A percentile compares a stretch with the other conserved stretches of the same genome.
phyloP scores from a whole-genome alignment of 2,113 vertebrate genomes.

The Lagopus muta region DNA sequence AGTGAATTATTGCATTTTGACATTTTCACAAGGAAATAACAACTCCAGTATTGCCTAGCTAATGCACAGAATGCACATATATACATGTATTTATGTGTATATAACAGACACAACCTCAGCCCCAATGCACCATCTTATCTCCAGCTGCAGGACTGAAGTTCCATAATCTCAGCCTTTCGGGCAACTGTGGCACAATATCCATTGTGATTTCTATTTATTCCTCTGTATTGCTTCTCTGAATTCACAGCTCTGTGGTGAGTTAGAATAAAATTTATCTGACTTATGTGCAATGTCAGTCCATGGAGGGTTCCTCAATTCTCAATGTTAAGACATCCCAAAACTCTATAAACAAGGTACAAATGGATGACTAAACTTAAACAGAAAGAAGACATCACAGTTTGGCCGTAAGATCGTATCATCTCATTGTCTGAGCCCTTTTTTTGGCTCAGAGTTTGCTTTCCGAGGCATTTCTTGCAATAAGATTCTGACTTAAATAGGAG shows the following conservation, averaged over 20 bases:
- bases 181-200: neutral
- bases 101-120: neutral
- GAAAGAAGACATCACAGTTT: neutral
- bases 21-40: neutral
- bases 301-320: neutral
- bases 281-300: neutral
- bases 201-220: neutral
- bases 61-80: neutral
- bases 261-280: neutral
- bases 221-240: neutral
- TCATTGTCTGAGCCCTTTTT: neutral
- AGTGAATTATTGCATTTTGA: neutral
- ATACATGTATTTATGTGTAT: fast-evolving
- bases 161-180: neutral
- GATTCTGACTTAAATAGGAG: too few relatives aligned
- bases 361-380: neutral
- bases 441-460: too few relatives aligned
- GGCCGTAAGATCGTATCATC: fast-evolving
- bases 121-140: neutral
- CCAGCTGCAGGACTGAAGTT: neutral
- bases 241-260: neutral
- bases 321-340: neutral
- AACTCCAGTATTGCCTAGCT: neutral
- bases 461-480: too few relatives aligned
- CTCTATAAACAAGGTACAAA: neutral